A percentile compares a stretch with the other conserved stretches of the same genome.
Conservation (phyloP, 2,113 vertebrate genomes). For the Pluvialis apricaria region DNA sequence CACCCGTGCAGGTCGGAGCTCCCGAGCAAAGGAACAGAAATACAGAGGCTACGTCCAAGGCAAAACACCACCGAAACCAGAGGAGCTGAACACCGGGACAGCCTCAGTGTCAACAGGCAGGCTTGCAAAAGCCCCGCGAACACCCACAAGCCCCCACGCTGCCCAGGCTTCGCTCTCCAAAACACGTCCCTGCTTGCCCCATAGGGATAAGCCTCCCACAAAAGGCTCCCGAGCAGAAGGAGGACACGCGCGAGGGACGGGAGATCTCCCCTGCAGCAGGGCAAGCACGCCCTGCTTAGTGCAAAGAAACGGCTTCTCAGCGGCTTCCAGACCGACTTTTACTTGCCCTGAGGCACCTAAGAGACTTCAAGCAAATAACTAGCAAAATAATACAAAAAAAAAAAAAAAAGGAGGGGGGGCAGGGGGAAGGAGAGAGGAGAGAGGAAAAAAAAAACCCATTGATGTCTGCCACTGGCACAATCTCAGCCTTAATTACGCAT, state of each 20-base stretch:
- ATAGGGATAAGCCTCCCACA: neutral
- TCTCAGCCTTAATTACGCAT: neutral
- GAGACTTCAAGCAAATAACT: neutral
- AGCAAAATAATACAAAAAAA: neutral
- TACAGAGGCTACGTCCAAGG: neutral
- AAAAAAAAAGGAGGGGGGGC: no score
- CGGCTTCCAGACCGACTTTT: neutral
- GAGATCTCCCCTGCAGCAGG: neutral
- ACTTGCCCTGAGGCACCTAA: neutral
- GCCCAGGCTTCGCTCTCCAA: neutral
- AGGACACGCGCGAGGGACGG: fast-evolving
- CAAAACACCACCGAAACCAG: neutral
- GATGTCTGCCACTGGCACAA: neutral
- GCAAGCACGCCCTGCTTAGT: neutral
- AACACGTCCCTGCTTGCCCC: fast-evolving
- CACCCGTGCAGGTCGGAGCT: neutral
- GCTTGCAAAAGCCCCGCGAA: neutral
- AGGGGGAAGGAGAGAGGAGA: fast-evolving
- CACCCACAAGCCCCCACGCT: fast-evolving
- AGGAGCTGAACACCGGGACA: neutral
- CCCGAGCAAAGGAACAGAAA: neutral
- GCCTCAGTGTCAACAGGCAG: neutral
- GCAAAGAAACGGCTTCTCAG: neutral
- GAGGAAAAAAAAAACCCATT: neutral
- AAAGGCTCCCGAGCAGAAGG: neutral